Evolutionary conservation across 2,797 vertebrate species (phyloP).

Genomic region (Prionace glauca): DNA sequence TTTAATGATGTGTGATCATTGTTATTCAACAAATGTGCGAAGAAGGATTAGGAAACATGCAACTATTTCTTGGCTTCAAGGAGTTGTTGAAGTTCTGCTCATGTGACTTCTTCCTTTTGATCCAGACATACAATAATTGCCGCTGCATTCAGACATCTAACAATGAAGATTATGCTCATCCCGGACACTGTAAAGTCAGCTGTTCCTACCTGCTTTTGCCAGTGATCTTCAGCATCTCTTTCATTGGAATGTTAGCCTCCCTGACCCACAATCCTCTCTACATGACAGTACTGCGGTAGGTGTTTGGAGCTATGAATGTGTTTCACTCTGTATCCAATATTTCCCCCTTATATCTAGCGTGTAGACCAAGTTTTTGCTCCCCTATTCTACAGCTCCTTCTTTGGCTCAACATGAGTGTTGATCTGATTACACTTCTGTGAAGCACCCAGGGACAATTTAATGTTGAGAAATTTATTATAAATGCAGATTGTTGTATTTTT

Average conservation of each 20-base stretch:
- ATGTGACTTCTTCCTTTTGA: slow-evolving; percentile 31
- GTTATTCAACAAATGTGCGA: not conserved
- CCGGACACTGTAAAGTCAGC: slow-evolving; percentile 65
- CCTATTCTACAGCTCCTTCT: not conserved
- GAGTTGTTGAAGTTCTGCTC: not conserved
- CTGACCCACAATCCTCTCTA: slow-evolving; percentile 88
- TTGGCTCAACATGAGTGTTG: not conserved
- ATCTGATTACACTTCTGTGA: not conserved
- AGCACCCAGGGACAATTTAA: not conserved
- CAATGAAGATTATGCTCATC: slow-evolving; percentile 50
- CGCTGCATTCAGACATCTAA: slow-evolving; percentile 56
- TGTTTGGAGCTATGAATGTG: not conserved
- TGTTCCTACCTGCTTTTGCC: slow-evolving; percentile 77
- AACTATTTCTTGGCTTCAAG: not conserved
- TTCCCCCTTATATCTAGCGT: not conserved
- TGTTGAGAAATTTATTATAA: not conserved
- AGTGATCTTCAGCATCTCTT: slow-evolving; percentile 73
- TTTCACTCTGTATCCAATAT: not conserved
- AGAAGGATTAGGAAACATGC: not conserved
- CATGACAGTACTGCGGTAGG: slow-evolving; percentile 94
- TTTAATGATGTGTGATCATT: not conserved
- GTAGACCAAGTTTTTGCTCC: not conserved
- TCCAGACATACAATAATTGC: slow-evolving; percentile 74
- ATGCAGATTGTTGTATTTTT: not conserved
- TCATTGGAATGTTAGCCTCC: slow-evolving; percentile 76